Base-by-base conservation (phyloP, 2,797 vertebrate species). In the Fistularia tabacaria region DNA sequence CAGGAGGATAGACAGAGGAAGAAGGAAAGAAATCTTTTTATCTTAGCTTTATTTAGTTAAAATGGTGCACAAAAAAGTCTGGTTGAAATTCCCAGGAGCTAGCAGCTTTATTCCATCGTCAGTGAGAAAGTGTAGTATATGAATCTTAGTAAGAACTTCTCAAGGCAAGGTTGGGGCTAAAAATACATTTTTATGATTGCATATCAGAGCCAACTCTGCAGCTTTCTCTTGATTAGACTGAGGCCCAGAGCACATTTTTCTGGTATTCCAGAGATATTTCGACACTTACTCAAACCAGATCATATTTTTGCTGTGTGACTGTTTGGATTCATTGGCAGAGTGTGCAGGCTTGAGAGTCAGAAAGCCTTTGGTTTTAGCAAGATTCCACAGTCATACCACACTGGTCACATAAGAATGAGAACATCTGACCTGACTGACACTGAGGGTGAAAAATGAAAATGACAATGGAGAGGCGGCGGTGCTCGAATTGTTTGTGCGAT, bases 241-340 rank as follows among this genome's bases (percentile, higher is more conserved):
- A 82, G 74, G 78, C 80, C 78, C 76, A 43, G 74, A 81, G 76
- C 69, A 69, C 76, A 81, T 85, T 88, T 86, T 79, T 77, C 66
- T 77, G 78, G 74, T 85, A 85, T 83, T 90, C 76, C 79, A 84
- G 73, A 78, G 68, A 77, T 79, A 85, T 89, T 89, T 89, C 81
- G 46, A 89, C 88, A 91, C 85, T 85, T 80, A 86, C 85, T 88
- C 79, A 79, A 87, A 88, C 73, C 80, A 81, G 76, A 87, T 87
- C 66, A 67, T 84, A 72, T 83, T 85, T 87, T 78, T 71, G 65
- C 73, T 69, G 51, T 73, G 76, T 69, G 77, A 86, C 76, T 78
- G 62, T 73, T 83, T 75, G 79, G 69, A 78, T 81, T 79, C 69
- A 59, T 74, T 87, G 85, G 84, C 83, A 82, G 71, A 57, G 53